Evolutionary conservation across 2,113 vertebrate species (phyloP).

Genomic region (Sebastes fasciatus): DNA sequence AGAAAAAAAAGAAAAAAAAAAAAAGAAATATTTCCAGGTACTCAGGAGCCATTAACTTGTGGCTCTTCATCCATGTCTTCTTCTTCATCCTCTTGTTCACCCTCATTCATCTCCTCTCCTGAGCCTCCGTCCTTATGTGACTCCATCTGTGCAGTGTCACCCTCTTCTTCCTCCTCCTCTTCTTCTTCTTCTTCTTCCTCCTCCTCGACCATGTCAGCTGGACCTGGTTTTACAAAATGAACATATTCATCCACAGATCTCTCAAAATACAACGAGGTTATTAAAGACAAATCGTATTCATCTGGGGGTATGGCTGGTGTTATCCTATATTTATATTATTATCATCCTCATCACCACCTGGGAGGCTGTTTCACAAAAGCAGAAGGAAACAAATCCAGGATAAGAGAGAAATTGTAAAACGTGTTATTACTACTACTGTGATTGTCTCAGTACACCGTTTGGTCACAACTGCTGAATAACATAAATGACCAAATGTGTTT

Average conservation of each 20-base stretch:
- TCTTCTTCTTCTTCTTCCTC: conserved; percentile 71
- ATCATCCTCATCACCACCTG: too few relatives aligned
- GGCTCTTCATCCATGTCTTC: conserved; percentile 89
- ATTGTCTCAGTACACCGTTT: not conserved
- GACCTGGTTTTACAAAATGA: conserved; percentile 45
- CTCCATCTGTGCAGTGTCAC: conserved; percentile 20
- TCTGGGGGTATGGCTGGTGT: not conserved
- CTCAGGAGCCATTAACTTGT: conserved; percentile 87
- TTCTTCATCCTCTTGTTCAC: conserved; percentile 42
- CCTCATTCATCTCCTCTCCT: conserved; percentile 55
- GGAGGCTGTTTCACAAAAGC: too few relatives aligned
- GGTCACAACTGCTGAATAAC: not conserved
- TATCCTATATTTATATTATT: not conserved
- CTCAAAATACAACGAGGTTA: not conserved
- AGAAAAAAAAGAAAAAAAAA: not conserved
- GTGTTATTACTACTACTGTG: too few relatives aligned
- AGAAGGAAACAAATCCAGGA: too few relatives aligned
- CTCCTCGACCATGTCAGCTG: conserved; percentile 72
- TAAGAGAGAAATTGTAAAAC: too few relatives aligned
- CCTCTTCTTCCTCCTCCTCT: conserved; percentile 71
- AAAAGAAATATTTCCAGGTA: not conserved
- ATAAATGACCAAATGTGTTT: not conserved
- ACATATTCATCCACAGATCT: not conserved
- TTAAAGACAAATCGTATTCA: not conserved
- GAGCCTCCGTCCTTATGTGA: conserved; percentile 39